A percentile compares a stretch with the other conserved stretches of the same genome.
These are phyloP conservation scores for Mythimna loreyi DNA, from an alignment of 2,888 invertebrate genomes.

Conservation along the genomic window DNA sequence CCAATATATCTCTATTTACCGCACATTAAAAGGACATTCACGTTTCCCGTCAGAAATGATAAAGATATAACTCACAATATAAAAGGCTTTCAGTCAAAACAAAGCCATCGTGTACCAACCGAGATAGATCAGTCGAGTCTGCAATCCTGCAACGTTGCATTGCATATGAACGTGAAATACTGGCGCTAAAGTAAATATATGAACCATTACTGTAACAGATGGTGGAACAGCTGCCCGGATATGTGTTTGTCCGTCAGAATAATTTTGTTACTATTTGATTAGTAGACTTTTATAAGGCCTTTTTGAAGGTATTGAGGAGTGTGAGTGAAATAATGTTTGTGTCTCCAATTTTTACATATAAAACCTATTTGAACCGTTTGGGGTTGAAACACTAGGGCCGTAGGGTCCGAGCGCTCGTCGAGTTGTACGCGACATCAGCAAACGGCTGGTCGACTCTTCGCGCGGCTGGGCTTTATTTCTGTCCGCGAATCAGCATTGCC, in stretches of 20 bases:
- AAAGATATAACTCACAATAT: constrained; percentile 1
- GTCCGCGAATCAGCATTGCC: too few relatives aligned
- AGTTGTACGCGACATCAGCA: too few relatives aligned
- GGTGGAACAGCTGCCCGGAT: constrained; percentile 43
- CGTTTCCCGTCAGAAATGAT: background rate
- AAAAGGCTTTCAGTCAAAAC: constrained; percentile 18
- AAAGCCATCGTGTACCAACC: constrained; percentile 12
- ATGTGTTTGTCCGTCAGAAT: constrained; percentile 56
- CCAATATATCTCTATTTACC: too few relatives aligned
- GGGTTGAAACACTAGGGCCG: too few relatives aligned
- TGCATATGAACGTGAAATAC: constrained; percentile 46
- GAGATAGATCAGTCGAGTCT: constrained; percentile 27
- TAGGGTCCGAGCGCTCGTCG: too few relatives aligned
- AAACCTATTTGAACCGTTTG: too few relatives aligned
- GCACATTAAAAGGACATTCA: background rate
- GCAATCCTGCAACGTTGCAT: constrained; percentile 42
- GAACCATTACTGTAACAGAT: constrained; percentile 58
- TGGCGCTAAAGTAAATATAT: constrained; percentile 54
- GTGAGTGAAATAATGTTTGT: background rate
- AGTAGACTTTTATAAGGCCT: constrained; percentile 14
- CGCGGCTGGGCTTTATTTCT: too few relatives aligned
- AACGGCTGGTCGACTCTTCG: too few relatives aligned
- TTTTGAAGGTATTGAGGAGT: background rate
- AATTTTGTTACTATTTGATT: constrained; percentile 63
- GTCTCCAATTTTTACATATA: too few relatives aligned